These are phyloP conservation scores for Caenorhabditis becei DNA, from an alignment of 2,888 invertebrate genomes.

Conservation along the genomic window DNA sequence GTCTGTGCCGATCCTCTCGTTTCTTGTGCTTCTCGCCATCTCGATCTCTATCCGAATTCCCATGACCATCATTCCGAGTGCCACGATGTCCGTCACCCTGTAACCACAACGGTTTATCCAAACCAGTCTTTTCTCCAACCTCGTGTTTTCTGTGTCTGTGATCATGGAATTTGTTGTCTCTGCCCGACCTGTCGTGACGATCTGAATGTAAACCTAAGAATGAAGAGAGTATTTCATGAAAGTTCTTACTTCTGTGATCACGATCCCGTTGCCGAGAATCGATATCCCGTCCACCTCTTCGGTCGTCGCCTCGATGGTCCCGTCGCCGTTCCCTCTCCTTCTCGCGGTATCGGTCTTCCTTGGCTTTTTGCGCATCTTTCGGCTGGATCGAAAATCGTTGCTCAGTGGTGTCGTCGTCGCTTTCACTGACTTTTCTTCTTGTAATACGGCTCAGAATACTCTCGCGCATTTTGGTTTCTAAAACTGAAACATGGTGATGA, in stretches of 20 bases:
- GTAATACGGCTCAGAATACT: slow-evolving; percentile 40
- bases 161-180: slow-evolving; percentile 30
- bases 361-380: slow-evolving; percentile 60
- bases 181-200: slow-evolving; percentile 11
- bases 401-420: slow-evolving; percentile 65
- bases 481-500: slow-evolving; percentile 1
- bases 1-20: slow-evolving; percentile 25
- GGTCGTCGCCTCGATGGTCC: slow-evolving; percentile 22
- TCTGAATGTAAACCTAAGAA: slow-evolving; percentile 10
- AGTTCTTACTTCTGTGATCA: slow-evolving; percentile 25
- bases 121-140: too few species aligned
- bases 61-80: not conserved
- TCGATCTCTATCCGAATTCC: slow-evolving; percentile 25
- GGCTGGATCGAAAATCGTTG: slow-evolving; percentile 73
- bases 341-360: slow-evolving; percentile 45
- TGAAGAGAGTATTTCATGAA: not conserved
- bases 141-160: slow-evolving; percentile 47
- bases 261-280: slow-evolving; percentile 27
- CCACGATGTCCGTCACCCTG: slow-evolving; percentile 1
- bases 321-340: slow-evolving; percentile 32
- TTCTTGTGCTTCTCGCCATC: slow-evolving; percentile 35
- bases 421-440: slow-evolving; percentile 43
- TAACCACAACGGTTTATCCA: too few species aligned
- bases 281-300: slow-evolving; percentile 23
- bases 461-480: slow-evolving; percentile 49